phyloP scores from a whole-genome alignment of 2,113 vertebrate species.

The Sorex araneus region DNA sequence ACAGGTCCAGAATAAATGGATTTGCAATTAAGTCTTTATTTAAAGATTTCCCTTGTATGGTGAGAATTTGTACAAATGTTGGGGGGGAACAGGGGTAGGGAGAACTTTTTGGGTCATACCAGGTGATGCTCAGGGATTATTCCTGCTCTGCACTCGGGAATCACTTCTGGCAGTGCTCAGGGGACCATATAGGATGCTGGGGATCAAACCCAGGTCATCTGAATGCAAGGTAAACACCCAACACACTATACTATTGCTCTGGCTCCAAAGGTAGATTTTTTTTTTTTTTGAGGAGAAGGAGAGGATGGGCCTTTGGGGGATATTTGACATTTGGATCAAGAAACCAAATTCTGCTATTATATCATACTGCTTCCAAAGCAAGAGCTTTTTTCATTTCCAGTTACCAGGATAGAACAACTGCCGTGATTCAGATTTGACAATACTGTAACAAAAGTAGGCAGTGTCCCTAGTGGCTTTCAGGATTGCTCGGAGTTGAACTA shows the following conservation, averaged over 20 bases:
- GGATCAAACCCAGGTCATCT: too few species aligned
- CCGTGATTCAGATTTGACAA: neutral
- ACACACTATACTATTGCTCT: too few species aligned
- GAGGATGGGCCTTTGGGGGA: too few species aligned
- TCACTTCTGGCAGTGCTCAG: too few species aligned
- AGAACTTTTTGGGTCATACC: neutral
- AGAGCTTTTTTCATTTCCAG: conserved; percentile 21
- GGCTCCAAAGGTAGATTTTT: too few species aligned
- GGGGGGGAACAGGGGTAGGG: neutral
- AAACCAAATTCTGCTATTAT: too few species aligned
- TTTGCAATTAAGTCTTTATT: conserved; percentile 44
- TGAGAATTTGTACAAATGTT: neutral
- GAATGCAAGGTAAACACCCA: too few species aligned
- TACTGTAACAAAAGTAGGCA: neutral
- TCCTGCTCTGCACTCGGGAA: too few species aligned
- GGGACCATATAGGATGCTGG: too few species aligned
- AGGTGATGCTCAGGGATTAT: too few species aligned
- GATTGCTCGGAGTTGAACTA: neutral
- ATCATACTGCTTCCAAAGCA: neutral
- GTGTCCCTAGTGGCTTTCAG: neutral
- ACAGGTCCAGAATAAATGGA: neutral
- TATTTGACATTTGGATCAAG: conserved; percentile 18
- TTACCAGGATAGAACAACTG: neutral
- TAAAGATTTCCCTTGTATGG: conserved; percentile 40
- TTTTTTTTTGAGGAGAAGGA: too few species aligned